Evolutionary conservation across 2,888 invertebrate genomes (phyloP).

Genomic region (Philereme vetulata): DNA sequence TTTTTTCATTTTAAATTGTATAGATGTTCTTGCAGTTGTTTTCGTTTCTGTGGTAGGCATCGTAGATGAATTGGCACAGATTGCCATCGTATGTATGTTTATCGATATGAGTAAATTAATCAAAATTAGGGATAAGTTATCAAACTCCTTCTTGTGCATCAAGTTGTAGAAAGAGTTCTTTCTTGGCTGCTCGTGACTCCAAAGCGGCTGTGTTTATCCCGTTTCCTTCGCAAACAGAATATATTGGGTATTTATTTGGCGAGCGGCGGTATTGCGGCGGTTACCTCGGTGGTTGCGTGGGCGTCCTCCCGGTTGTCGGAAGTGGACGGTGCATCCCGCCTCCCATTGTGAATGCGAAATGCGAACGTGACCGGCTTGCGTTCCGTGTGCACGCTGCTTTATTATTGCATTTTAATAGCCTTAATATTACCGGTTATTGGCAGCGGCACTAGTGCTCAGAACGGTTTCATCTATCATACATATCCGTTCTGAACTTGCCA

Average conservation of each 20-base stretch:
- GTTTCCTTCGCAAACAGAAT: constrained; percentile 20
- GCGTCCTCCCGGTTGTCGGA: constrained; percentile 55
- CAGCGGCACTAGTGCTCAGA: constrained; percentile 19
- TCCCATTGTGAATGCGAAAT: constrained; percentile 60
- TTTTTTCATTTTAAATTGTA: too few relatives aligned
- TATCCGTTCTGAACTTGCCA: constrained; percentile 20
- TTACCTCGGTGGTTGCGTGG: constrained; percentile 38
- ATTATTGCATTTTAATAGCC: constrained; percentile 47
- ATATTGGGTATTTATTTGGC: constrained; percentile 33
- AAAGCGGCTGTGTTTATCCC: constrained; percentile 13
- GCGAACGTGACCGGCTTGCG: constrained; percentile 59
- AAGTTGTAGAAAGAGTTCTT: background rate
- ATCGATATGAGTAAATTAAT: too few relatives aligned
- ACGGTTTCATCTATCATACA: constrained; percentile 25
- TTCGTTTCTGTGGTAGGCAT: too few relatives aligned
- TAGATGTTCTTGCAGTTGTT: too few relatives aligned
- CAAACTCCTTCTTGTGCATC: background rate
- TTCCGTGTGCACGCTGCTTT: constrained; percentile 44
- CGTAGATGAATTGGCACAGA: too few relatives aligned
- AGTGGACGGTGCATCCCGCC: constrained; percentile 56
- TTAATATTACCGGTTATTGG: constrained; percentile 37
- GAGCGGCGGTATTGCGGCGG: constrained; percentile 25
- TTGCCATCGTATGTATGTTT: too few relatives aligned
- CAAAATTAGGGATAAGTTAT: too few relatives aligned
- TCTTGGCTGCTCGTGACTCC: constrained; percentile 1